phyloP scores from a whole-genome alignment of 2,113 vertebrate species.

The Lathamus discolor region DNA sequence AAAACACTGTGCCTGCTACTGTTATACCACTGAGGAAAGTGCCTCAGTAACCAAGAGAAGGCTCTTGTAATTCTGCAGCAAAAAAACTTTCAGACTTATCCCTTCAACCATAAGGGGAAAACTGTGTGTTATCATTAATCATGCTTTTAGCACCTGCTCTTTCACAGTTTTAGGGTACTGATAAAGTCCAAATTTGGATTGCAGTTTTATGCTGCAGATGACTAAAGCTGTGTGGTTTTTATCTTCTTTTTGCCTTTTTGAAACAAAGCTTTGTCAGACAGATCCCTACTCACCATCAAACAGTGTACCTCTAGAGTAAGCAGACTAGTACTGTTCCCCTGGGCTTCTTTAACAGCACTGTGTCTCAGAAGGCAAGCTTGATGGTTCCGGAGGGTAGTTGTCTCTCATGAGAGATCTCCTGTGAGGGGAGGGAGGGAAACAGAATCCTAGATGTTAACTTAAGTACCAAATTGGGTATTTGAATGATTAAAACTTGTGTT shows the following conservation, averaged over 20 bases:
- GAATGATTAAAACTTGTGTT: neutral
- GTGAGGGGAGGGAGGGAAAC: neutral
- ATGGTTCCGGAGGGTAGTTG: neutral
- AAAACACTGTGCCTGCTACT: neutral
- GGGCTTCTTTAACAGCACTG: neutral
- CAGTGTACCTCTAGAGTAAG: neutral
- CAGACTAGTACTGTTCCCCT: rapidly evolving
- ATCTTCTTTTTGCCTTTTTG: neutral
- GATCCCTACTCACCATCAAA: neutral
- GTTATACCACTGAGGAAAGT: neutral
- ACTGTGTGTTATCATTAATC: neutral
- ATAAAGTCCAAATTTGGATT: neutral
- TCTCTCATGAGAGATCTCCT: neutral
- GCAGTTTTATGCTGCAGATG: neutral
- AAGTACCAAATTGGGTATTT: neutral
- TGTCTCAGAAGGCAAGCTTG: neutral
- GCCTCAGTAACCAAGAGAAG: neutral
- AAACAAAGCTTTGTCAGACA: neutral
- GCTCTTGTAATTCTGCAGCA: neutral
- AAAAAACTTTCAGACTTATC: neutral
- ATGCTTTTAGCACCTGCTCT: neutral
- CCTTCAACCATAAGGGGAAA: neutral
- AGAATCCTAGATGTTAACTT: neutral
- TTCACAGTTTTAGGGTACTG: neutral
- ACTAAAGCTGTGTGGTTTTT: neutral